These are phyloP conservation scores for Penaeus chinensis DNA, from an alignment of 1,140 invertebrate genomes.

Conservation along the genomic window DNA sequence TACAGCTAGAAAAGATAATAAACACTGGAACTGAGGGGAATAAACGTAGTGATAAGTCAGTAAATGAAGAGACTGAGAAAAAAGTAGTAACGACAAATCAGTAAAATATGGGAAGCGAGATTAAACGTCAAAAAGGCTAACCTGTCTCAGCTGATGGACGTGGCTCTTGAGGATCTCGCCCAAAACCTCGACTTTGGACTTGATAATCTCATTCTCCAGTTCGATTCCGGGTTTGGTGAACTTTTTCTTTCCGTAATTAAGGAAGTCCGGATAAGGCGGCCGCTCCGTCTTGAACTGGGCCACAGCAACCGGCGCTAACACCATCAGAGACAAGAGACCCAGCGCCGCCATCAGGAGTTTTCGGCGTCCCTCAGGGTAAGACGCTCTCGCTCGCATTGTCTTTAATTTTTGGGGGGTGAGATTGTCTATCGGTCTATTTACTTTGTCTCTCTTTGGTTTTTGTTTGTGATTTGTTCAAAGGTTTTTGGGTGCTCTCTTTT, in stretches of 20 bases:
- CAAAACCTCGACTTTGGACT: conserved; percentile 73
- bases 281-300: conserved; percentile 53
- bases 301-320: neutral
- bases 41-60: neutral
- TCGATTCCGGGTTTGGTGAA: conserved; percentile 64
- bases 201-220: conserved; percentile 66
- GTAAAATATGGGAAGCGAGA: conserved; percentile 43
- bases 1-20: neutral
- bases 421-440: too few species aligned
- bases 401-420: too few species aligned
- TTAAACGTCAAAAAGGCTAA: conserved; percentile 29
- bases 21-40: neutral
- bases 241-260: conserved; percentile 65
- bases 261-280: conserved; percentile 63
- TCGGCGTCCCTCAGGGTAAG: too few species aligned
- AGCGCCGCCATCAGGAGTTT: neutral
- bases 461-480: too few species aligned
- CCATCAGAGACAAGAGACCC: neutral
- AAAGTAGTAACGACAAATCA: neutral
- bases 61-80: neutral
- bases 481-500: too few species aligned
- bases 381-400: too few species aligned
- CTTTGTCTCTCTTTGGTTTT: too few species aligned
- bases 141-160: conserved; percentile 68
- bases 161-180: conserved; percentile 73